Percentiles rank a stretch among this genome's conserved stretches.
Evolutionary conservation across 1,140 invertebrate species (phyloP).

Genomic region (Camponotus pennsylvanicus): DNA sequence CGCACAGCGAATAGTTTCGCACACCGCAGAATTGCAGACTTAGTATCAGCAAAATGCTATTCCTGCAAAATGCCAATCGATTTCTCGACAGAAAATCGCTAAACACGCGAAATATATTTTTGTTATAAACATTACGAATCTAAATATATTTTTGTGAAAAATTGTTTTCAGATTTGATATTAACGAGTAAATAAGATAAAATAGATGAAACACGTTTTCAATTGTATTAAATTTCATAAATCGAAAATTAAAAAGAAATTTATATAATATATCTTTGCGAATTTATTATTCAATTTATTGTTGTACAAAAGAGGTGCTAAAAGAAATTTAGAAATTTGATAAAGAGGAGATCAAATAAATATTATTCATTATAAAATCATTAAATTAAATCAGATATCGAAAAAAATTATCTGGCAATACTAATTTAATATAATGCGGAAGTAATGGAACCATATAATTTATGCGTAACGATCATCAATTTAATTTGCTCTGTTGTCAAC

Average conservation of each 20-base stretch:
- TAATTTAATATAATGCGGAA: background rate
- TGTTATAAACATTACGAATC: background rate
- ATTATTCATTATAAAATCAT: background rate
- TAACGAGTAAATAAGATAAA: background rate
- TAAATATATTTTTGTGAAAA: background rate
- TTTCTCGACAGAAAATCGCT: constrained; percentile 24
- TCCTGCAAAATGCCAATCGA: background rate
- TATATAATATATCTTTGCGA: background rate
- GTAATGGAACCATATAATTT: background rate
- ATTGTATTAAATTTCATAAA: constrained; percentile 13
- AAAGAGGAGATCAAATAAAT: background rate
- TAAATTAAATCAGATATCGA: background rate
- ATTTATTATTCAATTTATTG: background rate
- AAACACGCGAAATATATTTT: background rate
- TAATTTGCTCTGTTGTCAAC: constrained; percentile 61
- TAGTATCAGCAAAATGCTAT: no score
- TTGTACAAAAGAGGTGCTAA: background rate
- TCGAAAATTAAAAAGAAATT: background rate
- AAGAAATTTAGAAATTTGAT: background rate
- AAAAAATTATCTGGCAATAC: background rate
- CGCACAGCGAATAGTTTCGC: background rate
- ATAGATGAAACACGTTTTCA: background rate
- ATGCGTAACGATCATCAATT: constrained; percentile 29
- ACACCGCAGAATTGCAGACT: background rate
- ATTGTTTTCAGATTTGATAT: constrained; percentile 4